These are phyloP conservation scores for Bryconaethiops microstoma DNA, from an alignment of 2,797 vertebrate species.

Conservation along the genomic window DNA sequence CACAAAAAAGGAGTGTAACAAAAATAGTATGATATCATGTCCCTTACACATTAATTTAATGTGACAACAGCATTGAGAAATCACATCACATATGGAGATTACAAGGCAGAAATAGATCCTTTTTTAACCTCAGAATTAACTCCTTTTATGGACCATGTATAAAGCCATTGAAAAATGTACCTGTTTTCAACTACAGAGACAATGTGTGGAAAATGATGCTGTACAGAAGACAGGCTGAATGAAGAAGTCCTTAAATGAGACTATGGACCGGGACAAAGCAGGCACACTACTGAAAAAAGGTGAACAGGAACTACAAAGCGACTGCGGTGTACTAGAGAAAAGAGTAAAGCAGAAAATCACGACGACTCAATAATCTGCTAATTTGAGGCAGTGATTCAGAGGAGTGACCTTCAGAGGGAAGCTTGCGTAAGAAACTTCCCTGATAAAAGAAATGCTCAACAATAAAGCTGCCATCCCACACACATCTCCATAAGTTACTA, in stretches of 20 bases:
- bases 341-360: not conserved
- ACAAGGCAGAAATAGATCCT: not conserved
- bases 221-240: not conserved
- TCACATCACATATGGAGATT: not conserved
- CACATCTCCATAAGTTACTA: slow-evolving; percentile 51
- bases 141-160: not conserved
- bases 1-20: no score
- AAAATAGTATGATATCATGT: no score
- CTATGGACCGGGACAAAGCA: not conserved
- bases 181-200: not conserved
- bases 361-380: slow-evolving; percentile 23
- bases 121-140: not conserved
- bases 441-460: slow-evolving; percentile 26
- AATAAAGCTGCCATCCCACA: slow-evolving; percentile 28
- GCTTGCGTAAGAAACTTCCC: slow-evolving; percentile 37
- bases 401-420: slow-evolving; percentile 54
- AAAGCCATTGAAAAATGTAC: not conserved
- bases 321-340: not conserved
- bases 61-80: no score
- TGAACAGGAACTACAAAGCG: not conserved
- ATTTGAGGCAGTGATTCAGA: slow-evolving; percentile 41
- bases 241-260: not conserved
- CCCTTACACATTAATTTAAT: no score
- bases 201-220: not conserved
- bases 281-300: not conserved